These are phyloP conservation scores for Ophraella communa DNA, from an alignment of 2,888 invertebrate species.

Conservation along the genomic window DNA sequence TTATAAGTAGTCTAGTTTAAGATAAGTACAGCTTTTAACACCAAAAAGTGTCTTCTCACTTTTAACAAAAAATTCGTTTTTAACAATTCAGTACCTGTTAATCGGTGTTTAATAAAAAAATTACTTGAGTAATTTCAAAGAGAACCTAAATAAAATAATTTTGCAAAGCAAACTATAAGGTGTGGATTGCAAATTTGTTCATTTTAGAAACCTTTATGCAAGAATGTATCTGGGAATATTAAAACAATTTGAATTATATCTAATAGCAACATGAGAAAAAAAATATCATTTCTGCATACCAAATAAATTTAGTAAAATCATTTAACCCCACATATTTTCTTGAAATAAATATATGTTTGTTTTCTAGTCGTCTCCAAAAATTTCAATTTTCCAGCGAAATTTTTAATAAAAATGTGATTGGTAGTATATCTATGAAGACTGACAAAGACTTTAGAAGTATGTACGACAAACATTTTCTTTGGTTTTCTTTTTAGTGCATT, in stretches of 20 bases:
- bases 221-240: neutral
- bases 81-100: conserved; percentile 43
- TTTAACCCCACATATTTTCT: neutral
- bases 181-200: neutral
- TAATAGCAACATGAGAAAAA: neutral
- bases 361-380: conserved; percentile 39
- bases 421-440: conserved; percentile 57
- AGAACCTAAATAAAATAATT: neutral
- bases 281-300: too few species aligned
- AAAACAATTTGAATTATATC: conserved; percentile 17
- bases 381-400: conserved; percentile 45
- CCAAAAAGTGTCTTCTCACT: conserved; percentile 59
- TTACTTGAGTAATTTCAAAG: neutral
- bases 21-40: conserved; percentile 47
- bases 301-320: neutral
- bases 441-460: conserved; percentile 49
- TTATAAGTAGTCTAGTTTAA: conserved; percentile 42
- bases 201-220: neutral
- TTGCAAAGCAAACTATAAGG: neutral
- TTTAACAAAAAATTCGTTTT: conserved; percentile 39
- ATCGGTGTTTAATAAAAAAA: conserved; percentile 41
- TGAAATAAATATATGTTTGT: neutral
- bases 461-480: conserved; percentile 33
- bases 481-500: conserved; percentile 34
- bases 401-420: conserved; percentile 53